These are phyloP conservation scores for Magallana angulata DNA, from an alignment of 1,140 invertebrate species.

Conservation along the genomic window DNA sequence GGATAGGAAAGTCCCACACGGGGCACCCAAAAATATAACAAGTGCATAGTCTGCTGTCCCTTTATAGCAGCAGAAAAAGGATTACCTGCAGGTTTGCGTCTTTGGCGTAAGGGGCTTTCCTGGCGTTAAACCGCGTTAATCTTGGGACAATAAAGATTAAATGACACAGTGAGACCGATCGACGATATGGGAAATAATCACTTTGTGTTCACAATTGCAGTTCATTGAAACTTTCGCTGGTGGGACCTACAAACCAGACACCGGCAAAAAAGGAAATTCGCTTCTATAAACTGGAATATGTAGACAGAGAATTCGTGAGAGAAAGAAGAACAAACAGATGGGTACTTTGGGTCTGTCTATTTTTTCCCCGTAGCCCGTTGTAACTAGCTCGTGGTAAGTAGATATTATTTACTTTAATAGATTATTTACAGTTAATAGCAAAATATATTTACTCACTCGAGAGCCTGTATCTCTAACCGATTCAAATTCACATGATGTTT, in stretches of 20 bases:
- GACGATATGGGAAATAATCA: conserved; percentile 9
- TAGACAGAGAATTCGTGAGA: conserved; percentile 5
- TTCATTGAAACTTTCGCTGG: conserved; percentile 16
- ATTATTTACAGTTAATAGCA: no score
- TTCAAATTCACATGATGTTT: no score
- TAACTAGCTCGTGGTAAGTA: no score
- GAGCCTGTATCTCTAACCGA: no score
- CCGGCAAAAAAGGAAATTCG: not conserved
- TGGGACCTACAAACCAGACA: not conserved
- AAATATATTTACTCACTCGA: no score
- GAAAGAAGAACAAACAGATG: conserved; percentile 31
- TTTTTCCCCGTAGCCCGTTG: not conserved
- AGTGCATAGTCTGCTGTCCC: not conserved
- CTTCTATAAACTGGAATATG: not conserved
- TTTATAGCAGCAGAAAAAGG: not conserved
- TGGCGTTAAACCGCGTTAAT: conserved; percentile 1
- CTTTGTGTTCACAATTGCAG: conserved; percentile 22
- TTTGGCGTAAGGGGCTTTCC: not conserved
- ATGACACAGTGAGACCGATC: not conserved
- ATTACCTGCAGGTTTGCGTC: conserved; percentile 23
- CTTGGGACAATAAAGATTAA: conserved; percentile 22
- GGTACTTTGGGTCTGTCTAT: not conserved
- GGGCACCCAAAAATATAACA: not conserved
- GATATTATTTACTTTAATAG: no score
- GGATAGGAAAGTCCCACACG: not conserved